A percentile compares a stretch with the other conserved stretches of the same genome.
phyloP scores from a whole-genome alignment of 1,140 invertebrate genomes.

The Cydia pomonella region DNA sequence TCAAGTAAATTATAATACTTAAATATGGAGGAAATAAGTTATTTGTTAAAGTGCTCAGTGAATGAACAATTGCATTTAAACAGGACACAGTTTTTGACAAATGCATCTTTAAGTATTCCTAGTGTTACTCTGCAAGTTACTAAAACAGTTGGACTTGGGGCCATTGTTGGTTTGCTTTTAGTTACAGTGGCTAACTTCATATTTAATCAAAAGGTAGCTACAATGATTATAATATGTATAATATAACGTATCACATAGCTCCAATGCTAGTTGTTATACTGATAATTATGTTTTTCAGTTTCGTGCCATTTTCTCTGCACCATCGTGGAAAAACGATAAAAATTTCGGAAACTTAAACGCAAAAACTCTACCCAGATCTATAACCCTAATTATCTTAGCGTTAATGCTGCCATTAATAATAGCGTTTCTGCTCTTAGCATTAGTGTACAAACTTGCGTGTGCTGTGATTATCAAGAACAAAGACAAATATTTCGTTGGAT shows the following conservation, averaged over 20 bases:
- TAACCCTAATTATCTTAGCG: slow-evolving; percentile 50
- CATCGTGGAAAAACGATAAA: slow-evolving; percentile 26
- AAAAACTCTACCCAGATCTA: slow-evolving; percentile 42
- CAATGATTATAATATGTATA: neutral
- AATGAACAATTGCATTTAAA: neutral
- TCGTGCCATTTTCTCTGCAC: slow-evolving; percentile 19
- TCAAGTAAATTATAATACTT: no score
- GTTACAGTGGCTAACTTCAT: neutral
- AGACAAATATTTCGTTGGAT: slow-evolving; percentile 66
- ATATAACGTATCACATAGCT: neutral
- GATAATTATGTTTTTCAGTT: slow-evolving; percentile 15
- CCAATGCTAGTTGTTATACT: neutral
- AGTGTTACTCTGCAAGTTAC: neutral
- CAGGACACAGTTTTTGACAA: neutral
- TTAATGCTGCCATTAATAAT: slow-evolving; percentile 51
- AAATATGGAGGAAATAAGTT: slow-evolving; percentile 8
- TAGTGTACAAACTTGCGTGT: slow-evolving; percentile 58
- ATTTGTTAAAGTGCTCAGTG: slow-evolving; percentile 25
- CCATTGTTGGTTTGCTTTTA: neutral
- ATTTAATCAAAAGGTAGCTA: slow-evolving; percentile 11
- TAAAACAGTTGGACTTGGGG: neutral
- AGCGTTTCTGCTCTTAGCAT: slow-evolving; percentile 48
- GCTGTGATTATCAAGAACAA: slow-evolving; percentile 53
- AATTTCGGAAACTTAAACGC: slow-evolving; percentile 42
- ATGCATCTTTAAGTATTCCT: slow-evolving; percentile 17